Base-by-base conservation (phyloP, 1,140 invertebrate genomes). In the Pomacea maculata region DNA sequence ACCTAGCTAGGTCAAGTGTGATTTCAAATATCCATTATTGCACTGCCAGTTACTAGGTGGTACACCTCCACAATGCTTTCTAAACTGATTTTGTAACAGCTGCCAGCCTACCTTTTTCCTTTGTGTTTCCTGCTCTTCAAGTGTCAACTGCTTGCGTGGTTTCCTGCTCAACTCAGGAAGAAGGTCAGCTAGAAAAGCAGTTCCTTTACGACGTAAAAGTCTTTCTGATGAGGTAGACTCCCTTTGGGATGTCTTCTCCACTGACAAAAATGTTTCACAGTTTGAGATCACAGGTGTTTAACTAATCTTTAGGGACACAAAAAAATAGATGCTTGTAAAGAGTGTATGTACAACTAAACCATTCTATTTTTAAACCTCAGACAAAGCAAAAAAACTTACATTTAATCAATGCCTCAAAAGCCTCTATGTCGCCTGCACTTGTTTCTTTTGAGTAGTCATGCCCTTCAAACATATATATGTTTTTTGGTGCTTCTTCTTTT, bases 391-490 rank as follows among this genome's bases (percentile, higher is more conserved):
- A 6, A 12, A n/a, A 82, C 83, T 65, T 75, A 90, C 89, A 84
- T 83, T 83, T 77, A 10, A 91, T 72, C 12, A 91, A 79, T 64
- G 87, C 72, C 25, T 90, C 87, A 88, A 91, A 89, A 34, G 88
- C 87, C 67, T 88, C 86, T 34, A 80, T 81, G 82, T 91, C 90
- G 25, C 83, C 89, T 34, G 85, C 83, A 6, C 87, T 84, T 5
- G 90, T 87, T 79, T 89, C 88, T 76, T 89, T 88, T 21, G 87
- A 87, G 77, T 91, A 91, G 81, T 91, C 90, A 63, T 85, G 90
- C 0, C 90, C 90, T 82, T 91, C 90, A 90, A 91, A 91, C 75
- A 90, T 78, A 76, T 91, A 91, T 87, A 91, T 89, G 78, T 83
- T 87, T 72, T 86, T 80, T 2, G 84, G 84, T 17, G 34, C 71